Evolutionary conservation across 2,113 vertebrate genomes (phyloP).

Genomic region (Silurus asotus): DNA sequence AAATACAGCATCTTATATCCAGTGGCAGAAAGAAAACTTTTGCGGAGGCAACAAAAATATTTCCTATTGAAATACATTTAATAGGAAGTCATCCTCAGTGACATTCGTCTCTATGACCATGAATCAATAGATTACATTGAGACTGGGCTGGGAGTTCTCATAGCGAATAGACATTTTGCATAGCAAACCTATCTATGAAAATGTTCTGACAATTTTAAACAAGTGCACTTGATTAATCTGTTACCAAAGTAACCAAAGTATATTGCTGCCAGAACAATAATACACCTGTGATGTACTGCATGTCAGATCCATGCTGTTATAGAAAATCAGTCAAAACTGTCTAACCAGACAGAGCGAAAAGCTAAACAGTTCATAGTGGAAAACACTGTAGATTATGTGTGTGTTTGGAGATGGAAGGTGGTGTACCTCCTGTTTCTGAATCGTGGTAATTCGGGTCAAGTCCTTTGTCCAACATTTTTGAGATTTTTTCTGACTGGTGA

Average conservation of each 20-base stretch:
- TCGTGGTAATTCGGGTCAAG: slow-evolving; percentile 96
- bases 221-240: not conserved
- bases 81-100: too few relatives aligned
- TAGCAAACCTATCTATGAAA: not conserved
- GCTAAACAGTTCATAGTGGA: not conserved
- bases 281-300: not conserved
- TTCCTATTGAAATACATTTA: too few relatives aligned
- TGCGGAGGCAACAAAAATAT: too few relatives aligned
- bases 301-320: not conserved
- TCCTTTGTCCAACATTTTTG: slow-evolving; percentile 88
- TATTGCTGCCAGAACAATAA: not conserved
- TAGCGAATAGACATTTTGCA: not conserved
- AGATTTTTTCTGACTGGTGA: slow-evolving; percentile 83
- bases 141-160: not conserved
- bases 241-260: not conserved
- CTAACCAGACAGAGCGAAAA: not conserved
- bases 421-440: slow-evolving; percentile 86
- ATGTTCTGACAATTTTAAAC: not conserved
- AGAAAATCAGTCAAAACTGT: not conserved
- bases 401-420: slow-evolving; percentile 19
- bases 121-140: too few relatives aligned
- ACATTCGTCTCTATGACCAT: too few relatives aligned
- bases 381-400: slow-evolving; percentile 10
- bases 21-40: too few relatives aligned
- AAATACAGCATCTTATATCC: too few relatives aligned